Evolutionary conservation across 2,888 invertebrate genomes (phyloP).

Genomic region (Andrena dorsata): DNA sequence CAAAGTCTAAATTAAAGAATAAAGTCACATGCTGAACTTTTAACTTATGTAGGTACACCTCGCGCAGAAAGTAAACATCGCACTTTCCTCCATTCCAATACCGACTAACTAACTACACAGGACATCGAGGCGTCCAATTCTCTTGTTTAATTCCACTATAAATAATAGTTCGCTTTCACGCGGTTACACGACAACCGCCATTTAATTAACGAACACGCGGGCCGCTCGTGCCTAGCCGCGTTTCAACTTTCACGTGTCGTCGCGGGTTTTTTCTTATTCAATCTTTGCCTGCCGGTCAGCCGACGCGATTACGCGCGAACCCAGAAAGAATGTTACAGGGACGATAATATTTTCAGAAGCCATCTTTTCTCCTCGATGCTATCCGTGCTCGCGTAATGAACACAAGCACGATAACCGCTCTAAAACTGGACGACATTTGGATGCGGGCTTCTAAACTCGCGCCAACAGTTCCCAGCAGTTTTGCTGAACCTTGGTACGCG

Average conservation of each 20-base stretch:
- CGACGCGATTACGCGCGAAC: constrained; percentile 46
- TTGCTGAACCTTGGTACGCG: background rate
- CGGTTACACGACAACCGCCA: constrained; percentile 12
- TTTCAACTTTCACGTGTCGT: constrained; percentile 30
- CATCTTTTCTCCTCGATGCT: constrained; percentile 35
- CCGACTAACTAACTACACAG: background rate
- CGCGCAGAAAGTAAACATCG: too few species aligned
- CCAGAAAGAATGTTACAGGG: constrained; percentile 39
- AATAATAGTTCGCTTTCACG: constrained; percentile 41
- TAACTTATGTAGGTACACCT: too few species aligned
- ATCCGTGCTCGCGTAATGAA: constrained; percentile 23
- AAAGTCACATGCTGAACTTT: too few species aligned
- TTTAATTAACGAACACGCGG: constrained; percentile 37
- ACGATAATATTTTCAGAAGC: constrained; percentile 49
- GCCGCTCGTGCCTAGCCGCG: background rate
- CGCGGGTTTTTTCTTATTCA: constrained; percentile 22
- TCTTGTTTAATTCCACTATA: constrained; percentile 20
- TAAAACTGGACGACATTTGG: constrained; percentile 10
- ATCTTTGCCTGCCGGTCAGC: constrained; percentile 11
- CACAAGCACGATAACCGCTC: constrained; percentile 19
- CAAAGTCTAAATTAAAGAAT: too few species aligned
- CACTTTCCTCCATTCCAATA: too few species aligned
- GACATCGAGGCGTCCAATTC: background rate
- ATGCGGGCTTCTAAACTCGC: background rate
- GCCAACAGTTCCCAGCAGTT: background rate